These are phyloP conservation scores for Pocillopora damicornis DNA, from an alignment of 64 coral and sea anemone genomes.

Conservation along the genomic window DNA sequence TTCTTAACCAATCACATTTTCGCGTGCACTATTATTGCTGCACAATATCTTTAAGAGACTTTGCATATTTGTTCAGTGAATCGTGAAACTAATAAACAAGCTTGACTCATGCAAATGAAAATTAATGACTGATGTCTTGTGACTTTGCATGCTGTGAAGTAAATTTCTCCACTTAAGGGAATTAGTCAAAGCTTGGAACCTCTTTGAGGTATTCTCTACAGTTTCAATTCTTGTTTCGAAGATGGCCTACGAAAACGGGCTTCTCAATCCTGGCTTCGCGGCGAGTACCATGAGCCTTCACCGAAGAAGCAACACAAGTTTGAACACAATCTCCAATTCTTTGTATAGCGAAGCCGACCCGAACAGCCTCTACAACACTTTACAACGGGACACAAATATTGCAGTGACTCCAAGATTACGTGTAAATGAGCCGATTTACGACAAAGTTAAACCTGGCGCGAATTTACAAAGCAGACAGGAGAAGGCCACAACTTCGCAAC, in stretches of 20 bases:
- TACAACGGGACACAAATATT: background rate
- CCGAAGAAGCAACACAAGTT: background rate
- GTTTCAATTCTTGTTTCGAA: background rate
- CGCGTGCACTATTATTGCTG: background rate
- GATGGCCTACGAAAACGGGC: background rate
- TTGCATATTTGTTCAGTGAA: slow-evolving; percentile 7
- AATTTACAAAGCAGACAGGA: too few relatives aligned
- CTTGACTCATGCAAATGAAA: background rate
- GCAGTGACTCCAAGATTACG: background rate
- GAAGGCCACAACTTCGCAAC: background rate
- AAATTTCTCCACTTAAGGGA: too few relatives aligned
- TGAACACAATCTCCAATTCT: background rate
- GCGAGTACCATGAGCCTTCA: background rate
- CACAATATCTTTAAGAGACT: slow-evolving; percentile 1
- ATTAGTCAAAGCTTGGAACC: background rate
- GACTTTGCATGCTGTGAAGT: background rate
- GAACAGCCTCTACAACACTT: background rate
- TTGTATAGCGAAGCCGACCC: background rate
- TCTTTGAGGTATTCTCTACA: background rate
- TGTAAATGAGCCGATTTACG: background rate
- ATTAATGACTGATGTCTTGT: background rate
- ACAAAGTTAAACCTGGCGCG: background rate
- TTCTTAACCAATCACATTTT: background rate
- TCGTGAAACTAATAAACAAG: slow-evolving; percentile 9
- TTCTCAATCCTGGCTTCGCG: background rate